These are phyloP conservation scores for Onychostoma macrolepis DNA, from an alignment of 2,113 vertebrate species.

Conservation along the genomic window DNA sequence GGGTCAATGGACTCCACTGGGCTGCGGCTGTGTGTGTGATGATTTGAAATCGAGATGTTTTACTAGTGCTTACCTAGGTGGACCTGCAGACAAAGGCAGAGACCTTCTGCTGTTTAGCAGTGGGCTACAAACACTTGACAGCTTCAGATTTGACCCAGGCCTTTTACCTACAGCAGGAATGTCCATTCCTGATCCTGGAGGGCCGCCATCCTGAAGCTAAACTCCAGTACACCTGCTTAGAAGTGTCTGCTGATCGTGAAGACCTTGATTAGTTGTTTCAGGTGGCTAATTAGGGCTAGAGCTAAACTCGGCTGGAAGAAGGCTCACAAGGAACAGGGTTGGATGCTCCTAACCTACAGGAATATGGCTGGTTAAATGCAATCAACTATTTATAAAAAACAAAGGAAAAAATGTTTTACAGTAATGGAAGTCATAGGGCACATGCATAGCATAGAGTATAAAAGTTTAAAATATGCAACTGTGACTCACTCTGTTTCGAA, in stretches of 20 bases:
- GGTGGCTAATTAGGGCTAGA: background rate
- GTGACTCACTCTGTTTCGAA: background rate
- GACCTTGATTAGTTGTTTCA: background rate
- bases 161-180: background rate
- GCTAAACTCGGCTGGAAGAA: background rate
- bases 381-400: background rate
- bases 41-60: constrained; percentile 35
- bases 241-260: background rate
- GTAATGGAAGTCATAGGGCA: background rate
- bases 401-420: background rate
- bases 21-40: constrained; percentile 7
- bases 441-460: background rate
- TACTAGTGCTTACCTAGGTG: background rate
- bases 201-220: background rate
- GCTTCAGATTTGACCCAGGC: background rate
- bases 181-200: background rate
- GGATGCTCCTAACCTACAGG: background rate
- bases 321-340: background rate
- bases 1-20: constrained; percentile 37
- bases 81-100: constrained; percentile 11
- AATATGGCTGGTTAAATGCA: background rate
- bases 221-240: background rate
- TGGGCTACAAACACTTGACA: constrained; percentile 11
- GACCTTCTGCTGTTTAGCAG: constrained; percentile 23
- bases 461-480: constrained; percentile 5